A percentile compares a stretch with the other conserved stretches of the same genome.
These are phyloP conservation scores for Brachypterus glaber DNA, from an alignment of 2,888 invertebrate genomes.

Conservation along the genomic window DNA sequence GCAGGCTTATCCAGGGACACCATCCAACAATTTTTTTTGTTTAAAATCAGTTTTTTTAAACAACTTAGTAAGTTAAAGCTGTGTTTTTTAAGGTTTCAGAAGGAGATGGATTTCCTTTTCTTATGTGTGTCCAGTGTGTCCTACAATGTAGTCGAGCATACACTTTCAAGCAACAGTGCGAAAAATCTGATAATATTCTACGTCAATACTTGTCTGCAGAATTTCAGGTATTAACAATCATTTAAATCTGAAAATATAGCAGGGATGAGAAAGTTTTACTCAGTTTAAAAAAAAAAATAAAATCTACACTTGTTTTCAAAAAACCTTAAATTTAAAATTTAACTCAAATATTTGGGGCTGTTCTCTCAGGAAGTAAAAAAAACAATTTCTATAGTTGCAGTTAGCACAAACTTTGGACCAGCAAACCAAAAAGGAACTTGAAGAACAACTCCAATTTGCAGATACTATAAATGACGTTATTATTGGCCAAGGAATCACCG, in stretches of 20 bases:
- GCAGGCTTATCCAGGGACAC: no score
- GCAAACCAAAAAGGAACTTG: constrained; percentile 26
- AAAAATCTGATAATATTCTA: constrained; percentile 40
- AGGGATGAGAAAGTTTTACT: no score
- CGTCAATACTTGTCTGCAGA: constrained; percentile 37
- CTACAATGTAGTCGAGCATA: constrained; percentile 44
- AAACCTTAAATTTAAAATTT: no score
- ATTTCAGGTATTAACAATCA: constrained; percentile 43
- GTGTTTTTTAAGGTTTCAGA: constrained; percentile 38
- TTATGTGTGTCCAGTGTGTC: constrained; percentile 46
- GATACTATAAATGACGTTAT: constrained; percentile 31
- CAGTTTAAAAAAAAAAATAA: no score
- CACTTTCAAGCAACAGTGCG: constrained; percentile 44
- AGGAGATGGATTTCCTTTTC: constrained; percentile 42
- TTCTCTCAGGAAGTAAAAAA: no score
- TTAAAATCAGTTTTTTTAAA: no score
- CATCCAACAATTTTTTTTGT: no score
- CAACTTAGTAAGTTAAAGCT: no score
- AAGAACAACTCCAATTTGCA: constrained; percentile 34
- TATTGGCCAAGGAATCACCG: constrained; percentile 30
- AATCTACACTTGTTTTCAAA: no score
- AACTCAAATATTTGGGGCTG: no score
- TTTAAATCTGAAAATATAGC: no score
- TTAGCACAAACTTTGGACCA: constrained; percentile 28
- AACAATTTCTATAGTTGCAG: no score